Conservation (phyloP, 2,888 invertebrate genomes). For the Tetragnatha montana region DNA sequence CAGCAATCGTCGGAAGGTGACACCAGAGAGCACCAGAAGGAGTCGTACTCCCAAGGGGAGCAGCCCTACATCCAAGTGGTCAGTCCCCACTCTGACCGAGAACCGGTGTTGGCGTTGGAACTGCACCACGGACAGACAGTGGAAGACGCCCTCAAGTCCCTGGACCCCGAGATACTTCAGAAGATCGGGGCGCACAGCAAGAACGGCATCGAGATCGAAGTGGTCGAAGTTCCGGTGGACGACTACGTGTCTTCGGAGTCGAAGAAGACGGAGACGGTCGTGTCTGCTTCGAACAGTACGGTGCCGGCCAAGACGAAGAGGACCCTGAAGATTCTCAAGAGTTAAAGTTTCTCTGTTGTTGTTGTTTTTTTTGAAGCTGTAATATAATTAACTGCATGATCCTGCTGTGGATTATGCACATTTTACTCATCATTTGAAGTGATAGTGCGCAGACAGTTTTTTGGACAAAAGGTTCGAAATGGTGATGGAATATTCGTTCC, state of each 20-base stretch:
- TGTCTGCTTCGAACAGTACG: constrained; percentile 46
- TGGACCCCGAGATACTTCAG: constrained; percentile 57
- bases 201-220: constrained; percentile 68
- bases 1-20: constrained; percentile 7
- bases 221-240: constrained; percentile 61
- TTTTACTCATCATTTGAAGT: background rate
- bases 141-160: constrained; percentile 64
- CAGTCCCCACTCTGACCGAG: constrained; percentile 46
- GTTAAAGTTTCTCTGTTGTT: background rate
- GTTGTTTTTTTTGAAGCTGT: background rate
- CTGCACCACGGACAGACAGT: constrained; percentile 62
- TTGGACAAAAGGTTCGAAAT: background rate
- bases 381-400: background rate
- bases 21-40: background rate
- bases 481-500: background rate
- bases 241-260: constrained; percentile 60
- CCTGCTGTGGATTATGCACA: background rate
- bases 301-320: background rate
- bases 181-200: constrained; percentile 59
- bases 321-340: background rate
- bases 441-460: background rate
- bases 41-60: constrained; percentile 17
- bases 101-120: constrained; percentile 64
- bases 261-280: constrained; percentile 60
- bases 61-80: constrained; percentile 54